These are phyloP conservation scores for Echinarachnius parma DNA, from an alignment of 53 echinoderm and acorn worm genomes.

Conservation along the genomic window DNA sequence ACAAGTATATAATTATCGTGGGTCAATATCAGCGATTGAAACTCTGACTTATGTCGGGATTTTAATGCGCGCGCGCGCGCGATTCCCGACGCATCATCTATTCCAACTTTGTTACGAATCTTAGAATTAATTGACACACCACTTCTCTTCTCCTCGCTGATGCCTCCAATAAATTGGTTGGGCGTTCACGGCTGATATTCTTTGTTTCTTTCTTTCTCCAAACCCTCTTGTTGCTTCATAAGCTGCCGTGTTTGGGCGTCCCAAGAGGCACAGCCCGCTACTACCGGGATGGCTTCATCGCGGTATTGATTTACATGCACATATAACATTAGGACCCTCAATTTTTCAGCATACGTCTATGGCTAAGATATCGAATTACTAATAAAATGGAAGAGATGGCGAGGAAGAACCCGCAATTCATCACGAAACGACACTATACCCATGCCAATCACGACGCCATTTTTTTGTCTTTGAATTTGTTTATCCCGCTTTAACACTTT, in stretches of 20 bases:
- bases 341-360: constrained; percentile 45
- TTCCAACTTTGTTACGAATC: constrained; percentile 47
- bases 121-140: constrained; percentile 44
- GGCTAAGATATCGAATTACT: constrained; percentile 23
- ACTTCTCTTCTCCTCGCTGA: constrained; percentile 27
- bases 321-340: constrained; percentile 33
- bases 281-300: too few relatives aligned
- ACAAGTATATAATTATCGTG: too few relatives aligned
- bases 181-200: constrained; percentile 43
- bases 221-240: too few relatives aligned
- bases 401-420: constrained; percentile 34
- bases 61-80: constrained; percentile 41
- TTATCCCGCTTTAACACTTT: too few relatives aligned
- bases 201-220: too few relatives aligned
- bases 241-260: too few relatives aligned
- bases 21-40: too few relatives aligned
- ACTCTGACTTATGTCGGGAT: constrained; percentile 25
- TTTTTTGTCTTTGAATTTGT: too few relatives aligned
- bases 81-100: constrained; percentile 41
- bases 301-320: constrained; percentile 45
- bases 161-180: constrained; percentile 46
- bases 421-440: constrained; percentile 34
- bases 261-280: too few relatives aligned
- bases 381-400: constrained; percentile 38
- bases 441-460: constrained; percentile 39